phyloP scores from a whole-genome alignment of 2,113 vertebrate genomes.

The Gorilla gorilla region DNA sequence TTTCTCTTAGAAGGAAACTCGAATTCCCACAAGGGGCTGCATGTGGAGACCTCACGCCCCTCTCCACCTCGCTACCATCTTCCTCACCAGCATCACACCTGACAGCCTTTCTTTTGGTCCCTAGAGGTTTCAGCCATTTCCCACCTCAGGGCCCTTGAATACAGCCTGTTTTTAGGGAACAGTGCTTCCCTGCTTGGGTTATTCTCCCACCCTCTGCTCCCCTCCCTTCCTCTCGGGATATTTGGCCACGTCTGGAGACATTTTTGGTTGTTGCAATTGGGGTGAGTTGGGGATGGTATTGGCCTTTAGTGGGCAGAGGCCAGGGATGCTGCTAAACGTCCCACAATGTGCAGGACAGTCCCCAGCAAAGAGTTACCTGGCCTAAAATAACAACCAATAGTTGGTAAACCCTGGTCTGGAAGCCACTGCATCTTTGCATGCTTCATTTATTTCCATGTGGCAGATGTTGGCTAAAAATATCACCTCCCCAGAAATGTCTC shows the following conservation, averaged over 20 bases:
- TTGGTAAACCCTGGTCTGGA: not conserved
- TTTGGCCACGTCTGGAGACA: not conserved
- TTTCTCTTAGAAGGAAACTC: not conserved
- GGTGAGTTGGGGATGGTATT: not conserved
- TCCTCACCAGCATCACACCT: not conserved
- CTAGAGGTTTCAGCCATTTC: not conserved
- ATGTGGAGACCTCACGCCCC: fast-evolving
- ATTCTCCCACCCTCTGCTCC: not conserved
- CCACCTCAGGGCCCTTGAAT: not conserved
- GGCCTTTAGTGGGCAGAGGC: not conserved
- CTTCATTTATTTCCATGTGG: not conserved
- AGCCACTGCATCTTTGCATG: not conserved
- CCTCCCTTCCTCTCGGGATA: not conserved
- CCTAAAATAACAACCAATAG: not conserved
- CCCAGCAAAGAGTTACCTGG: not conserved
- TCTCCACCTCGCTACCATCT: not conserved
- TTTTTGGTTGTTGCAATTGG: not conserved
- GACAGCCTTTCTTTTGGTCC: not conserved
- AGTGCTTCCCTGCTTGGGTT: not conserved
- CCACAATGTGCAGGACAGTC: no score
- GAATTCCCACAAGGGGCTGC: not conserved
- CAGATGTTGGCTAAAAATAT: not conserved
- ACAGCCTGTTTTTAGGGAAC: not conserved
- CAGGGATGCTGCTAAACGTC: not conserved
- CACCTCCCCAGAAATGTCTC: not conserved